Conservation (phyloP, 2,797 vertebrate species). For the Hemitrygon akajei region DNA sequence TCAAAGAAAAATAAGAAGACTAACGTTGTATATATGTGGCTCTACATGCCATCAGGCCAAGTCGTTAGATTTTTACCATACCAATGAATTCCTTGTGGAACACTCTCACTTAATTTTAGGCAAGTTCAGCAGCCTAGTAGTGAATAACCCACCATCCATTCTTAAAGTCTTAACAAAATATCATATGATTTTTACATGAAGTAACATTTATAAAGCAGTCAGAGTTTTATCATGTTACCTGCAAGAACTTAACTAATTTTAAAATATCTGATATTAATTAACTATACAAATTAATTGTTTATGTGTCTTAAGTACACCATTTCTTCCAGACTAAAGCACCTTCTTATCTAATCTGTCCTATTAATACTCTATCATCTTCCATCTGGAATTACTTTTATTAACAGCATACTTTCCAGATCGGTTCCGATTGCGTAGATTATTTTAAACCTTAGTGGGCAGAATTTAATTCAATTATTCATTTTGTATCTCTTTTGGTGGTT, state of each 20-base stretch:
- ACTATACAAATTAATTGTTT: not conserved
- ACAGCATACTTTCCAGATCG: too few species aligned
- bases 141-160: not conserved
- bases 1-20: not conserved
- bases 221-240: not conserved
- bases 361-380: not conserved
- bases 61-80: not conserved
- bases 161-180: not conserved
- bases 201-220: not conserved
- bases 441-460: too few species aligned
- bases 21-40: not conserved
- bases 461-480: too few species aligned
- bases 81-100: not conserved
- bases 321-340: not conserved
- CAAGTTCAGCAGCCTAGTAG: not conserved
- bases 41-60: not conserved
- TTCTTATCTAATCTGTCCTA: not conserved
- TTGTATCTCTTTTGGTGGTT: too few species aligned
- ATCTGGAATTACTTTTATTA: too few species aligned
- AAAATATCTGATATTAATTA: not conserved
- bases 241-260: not conserved
- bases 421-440: too few species aligned
- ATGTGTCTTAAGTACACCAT: not conserved
- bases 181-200: not conserved
- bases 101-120: not conserved